These are phyloP conservation scores for Rostratula benghalensis DNA, from an alignment of 2,113 vertebrate genomes.

Conservation along the genomic window DNA sequence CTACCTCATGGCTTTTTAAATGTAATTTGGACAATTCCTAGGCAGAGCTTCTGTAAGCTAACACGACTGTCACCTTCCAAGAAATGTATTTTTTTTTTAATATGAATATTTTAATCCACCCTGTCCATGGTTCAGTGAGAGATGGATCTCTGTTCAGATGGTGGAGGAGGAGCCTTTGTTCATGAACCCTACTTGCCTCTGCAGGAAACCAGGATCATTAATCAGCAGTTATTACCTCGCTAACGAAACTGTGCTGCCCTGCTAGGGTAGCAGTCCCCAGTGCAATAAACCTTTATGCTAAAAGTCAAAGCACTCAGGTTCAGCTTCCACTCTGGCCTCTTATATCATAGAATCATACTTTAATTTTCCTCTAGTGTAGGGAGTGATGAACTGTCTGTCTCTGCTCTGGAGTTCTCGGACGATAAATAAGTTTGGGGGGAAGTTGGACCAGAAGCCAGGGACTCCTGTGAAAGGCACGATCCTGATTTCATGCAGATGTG, in stretches of 20 bases:
- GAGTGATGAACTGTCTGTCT: neutral
- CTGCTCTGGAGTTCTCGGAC: neutral
- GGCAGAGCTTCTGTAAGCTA: neutral
- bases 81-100: neutral
- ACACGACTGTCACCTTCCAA: neutral
- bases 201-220: conserved; percentile 24
- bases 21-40: neutral
- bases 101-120: conserved; percentile 14
- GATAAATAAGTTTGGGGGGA: neutral
- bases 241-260: neutral
- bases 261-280: neutral
- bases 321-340: neutral
- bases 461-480: conserved; percentile 13
- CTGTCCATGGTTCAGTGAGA: conserved; percentile 33
- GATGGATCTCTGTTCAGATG: neutral
- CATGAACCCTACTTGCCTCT: neutral
- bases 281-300: neutral
- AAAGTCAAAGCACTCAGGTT: neutral
- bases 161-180: neutral
- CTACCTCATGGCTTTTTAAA: neutral
- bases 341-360: neutral
- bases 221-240: neutral
- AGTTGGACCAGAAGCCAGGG: neutral
- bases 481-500: conserved; percentile 63
- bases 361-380: neutral